Percentiles rank a stretch among this genome's conserved stretches.
Evolutionary conservation across 2,797 vertebrate genomes (phyloP).

Genomic region (Urophycis tenuis): DNA sequence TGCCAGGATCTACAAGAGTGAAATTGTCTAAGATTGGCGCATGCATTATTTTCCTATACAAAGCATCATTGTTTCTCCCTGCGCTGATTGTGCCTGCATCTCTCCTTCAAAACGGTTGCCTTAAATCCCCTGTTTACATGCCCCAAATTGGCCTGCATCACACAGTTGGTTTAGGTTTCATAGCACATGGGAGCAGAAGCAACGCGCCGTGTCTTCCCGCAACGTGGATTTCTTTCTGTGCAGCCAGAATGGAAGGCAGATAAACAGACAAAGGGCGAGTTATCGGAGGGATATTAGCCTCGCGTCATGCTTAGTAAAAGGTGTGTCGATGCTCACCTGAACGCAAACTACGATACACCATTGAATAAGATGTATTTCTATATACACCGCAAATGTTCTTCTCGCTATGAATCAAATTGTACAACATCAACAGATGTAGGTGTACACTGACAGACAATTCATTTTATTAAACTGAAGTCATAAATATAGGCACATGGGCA

Average conservation of each 20-base stretch:
- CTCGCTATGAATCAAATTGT: too few relatives aligned
- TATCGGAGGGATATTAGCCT: not conserved
- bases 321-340: not conserved
- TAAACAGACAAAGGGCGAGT: not conserved
- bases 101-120: not conserved
- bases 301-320: not conserved
- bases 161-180: not conserved
- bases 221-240: not conserved
- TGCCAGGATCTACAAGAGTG: constrained; percentile 50
- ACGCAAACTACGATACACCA: not conserved
- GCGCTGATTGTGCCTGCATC: not conserved
- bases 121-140: not conserved
- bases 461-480: not conserved
- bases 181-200: not conserved
- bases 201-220: not conserved
- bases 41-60: constrained; percentile 53
- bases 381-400: not conserved
- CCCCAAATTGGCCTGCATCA: not conserved
- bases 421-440: too few relatives aligned
- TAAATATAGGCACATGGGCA: not conserved
- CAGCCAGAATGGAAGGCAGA: not conserved
- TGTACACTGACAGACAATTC: not conserved
- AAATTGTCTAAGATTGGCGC: constrained; percentile 60
- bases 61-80: not conserved
- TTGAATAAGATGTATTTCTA: not conserved